A percentile compares a stretch with the other conserved stretches of the same genome.
phyloP scores from a whole-genome alignment of 2,888 invertebrate species.

The Cetonia aurata region DNA sequence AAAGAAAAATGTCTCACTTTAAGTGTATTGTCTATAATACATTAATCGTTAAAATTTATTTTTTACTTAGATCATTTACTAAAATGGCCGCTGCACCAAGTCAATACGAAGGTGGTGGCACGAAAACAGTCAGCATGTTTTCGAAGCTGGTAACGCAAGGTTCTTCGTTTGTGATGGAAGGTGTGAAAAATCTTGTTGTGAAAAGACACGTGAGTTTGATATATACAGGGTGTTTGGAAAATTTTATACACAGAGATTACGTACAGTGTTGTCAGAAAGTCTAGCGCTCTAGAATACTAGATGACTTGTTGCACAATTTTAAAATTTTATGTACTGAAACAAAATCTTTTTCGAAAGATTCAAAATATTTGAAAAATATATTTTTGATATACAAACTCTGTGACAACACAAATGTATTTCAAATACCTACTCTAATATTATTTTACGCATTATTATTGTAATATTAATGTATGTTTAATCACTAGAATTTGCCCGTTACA shows the following conservation, averaged over 20 bases:
- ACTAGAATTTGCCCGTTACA: constrained; percentile 92
- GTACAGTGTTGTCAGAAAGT: not conserved
- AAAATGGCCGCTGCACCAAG: constrained; percentile 81
- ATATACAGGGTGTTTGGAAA: not conserved
- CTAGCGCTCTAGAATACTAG: no score
- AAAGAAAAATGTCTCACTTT: no score
- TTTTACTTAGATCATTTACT: constrained; percentile 73
- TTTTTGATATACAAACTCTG: no score
- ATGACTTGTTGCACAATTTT: no score
- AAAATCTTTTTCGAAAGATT: no score
- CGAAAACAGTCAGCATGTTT: constrained; percentile 98
- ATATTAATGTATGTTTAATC: constrained; percentile 36
- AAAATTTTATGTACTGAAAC: no score
- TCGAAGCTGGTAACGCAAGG: constrained; percentile 97
- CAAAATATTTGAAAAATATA: no score
- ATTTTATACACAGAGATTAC: not conserved
- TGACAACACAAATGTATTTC: no score
- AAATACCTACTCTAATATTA: no score
- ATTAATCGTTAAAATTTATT: constrained; percentile 19
- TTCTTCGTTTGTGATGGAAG: constrained; percentile 99
- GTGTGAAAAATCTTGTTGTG: constrained; percentile 98
- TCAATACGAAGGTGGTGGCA: constrained; percentile 92
- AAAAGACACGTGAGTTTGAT: constrained; percentile 88
- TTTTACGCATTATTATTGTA: no score
- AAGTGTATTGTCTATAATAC: no score